Evolutionary conservation across 2,113 vertebrate species (phyloP), one percentile per base, ranked within the genome.

Genomic region (Albula glossodonta): DNA sequence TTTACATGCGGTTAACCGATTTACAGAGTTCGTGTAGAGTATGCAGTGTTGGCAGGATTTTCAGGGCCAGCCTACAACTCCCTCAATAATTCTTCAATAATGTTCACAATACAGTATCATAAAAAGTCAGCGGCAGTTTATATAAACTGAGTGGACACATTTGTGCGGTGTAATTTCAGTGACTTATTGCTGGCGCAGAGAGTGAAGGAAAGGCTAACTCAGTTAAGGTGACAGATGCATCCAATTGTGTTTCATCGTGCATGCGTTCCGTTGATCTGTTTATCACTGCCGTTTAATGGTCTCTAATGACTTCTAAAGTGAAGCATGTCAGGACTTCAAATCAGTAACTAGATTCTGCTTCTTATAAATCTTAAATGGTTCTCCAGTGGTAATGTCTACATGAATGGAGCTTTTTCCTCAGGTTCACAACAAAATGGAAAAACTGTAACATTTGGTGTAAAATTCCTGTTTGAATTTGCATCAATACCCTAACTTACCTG

Each of bases 281-380:
- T 88, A 83, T 53, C 78, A 83, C 85, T 80, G 80, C 78, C 19
- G 19, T 84, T 89, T 93, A 85, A 87, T 90, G 86, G 53, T 25
- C 86, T 86, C 86, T 87, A 88, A 87, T 19, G 0, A 53, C 86
- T 83, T 89, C 31, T 89, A 89, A 88, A 77, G 85, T 83, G 57
- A 86, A 74, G 88, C 25, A 22, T 82, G 66, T 84, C 86, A 57
- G 90, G 56, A 85, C 87, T 92, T 89, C 51, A 81, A 25, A 84
- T 86, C 50, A 81, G 57, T 88, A 90, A 86, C 83, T 84, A 78
- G 86, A 85, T 86, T 84, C 41, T 86, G 74, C 52, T 31, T 52
- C 63, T 78, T 85, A 79, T 85, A 41, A 87, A 87, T 83, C 63
- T 74, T 13, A 41, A 41, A 41, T 41, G 31, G 31, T 41, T 41